phyloP scores from a whole-genome alignment of 2,888 invertebrate genomes.

The Galeruca laticollis region DNA sequence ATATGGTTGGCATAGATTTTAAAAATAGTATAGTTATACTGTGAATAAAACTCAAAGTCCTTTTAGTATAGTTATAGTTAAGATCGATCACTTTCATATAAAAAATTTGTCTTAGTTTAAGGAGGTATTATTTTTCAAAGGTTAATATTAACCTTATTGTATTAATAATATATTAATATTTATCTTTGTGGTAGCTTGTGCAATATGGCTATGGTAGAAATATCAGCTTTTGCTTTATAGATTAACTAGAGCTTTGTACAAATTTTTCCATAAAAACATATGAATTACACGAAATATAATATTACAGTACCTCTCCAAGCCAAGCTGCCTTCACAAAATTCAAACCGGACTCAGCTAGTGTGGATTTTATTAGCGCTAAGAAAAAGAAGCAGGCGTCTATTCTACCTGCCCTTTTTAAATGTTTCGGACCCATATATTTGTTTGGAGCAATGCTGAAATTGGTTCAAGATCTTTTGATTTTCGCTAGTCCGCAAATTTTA shows the following conservation, averaged over 20 bases:
- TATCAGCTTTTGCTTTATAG: slow-evolving; percentile 8
- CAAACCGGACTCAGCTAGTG: slow-evolving; percentile 77
- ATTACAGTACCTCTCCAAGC: slow-evolving; percentile 37
- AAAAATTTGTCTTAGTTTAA: background rate
- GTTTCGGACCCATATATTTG: slow-evolving; percentile 89
- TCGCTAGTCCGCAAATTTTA: slow-evolving; percentile 90
- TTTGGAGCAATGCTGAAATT: slow-evolving; percentile 89
- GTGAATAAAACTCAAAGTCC: too few relatives aligned
- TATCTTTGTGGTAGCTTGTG: background rate
- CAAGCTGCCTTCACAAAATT: slow-evolving; percentile 73
- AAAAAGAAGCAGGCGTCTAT: slow-evolving; percentile 84
- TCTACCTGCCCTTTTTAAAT: slow-evolving; percentile 83
- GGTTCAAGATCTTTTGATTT: slow-evolving; percentile 85
- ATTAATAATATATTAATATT: too few relatives aligned
- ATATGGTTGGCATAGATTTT: too few relatives aligned
- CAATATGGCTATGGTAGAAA: slow-evolving; percentile 5
- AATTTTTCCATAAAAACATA: background rate
- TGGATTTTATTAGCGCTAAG: slow-evolving; percentile 78
- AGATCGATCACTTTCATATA: too few relatives aligned
- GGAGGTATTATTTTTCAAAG: background rate
- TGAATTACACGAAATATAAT: slow-evolving; percentile 8
- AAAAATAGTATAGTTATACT: too few relatives aligned
- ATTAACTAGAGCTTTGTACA: slow-evolving; percentile 27
- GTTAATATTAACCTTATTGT: too few relatives aligned
- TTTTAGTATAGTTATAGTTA: too few relatives aligned